phyloP scores from a whole-genome alignment of 2,888 invertebrate genomes.

The Incurvaria masculella region DNA sequence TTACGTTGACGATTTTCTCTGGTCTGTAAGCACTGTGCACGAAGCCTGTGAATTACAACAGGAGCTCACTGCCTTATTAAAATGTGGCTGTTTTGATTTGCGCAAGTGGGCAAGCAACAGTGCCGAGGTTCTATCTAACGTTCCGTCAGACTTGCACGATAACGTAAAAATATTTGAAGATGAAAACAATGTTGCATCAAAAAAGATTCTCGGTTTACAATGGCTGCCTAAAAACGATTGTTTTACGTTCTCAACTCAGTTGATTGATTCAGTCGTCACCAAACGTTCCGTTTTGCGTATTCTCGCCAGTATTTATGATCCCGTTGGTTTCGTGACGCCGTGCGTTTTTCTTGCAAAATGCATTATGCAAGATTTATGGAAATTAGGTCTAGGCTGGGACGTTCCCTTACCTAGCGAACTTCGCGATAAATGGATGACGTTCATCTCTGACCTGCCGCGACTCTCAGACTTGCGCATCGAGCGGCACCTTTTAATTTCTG shows the following conservation, averaged over 20 bases:
- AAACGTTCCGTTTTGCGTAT: constrained; percentile 7
- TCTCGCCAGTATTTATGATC: constrained; percentile 11
- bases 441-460: not conserved
- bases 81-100: constrained; percentile 17
- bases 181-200: constrained; percentile 6
- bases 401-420: constrained; percentile 5
- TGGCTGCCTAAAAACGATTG: constrained; percentile 12
- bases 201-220: constrained; percentile 13
- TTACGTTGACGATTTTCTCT: constrained; percentile 10
- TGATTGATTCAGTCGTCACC: not conserved
- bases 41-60: constrained; percentile 8
- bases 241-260: constrained; percentile 4
- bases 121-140: not conserved
- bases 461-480: not conserved
- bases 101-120: constrained; percentile 14
- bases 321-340: constrained; percentile 11
- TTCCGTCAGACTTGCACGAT: constrained; percentile 7
- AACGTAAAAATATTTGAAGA: constrained; percentile 7
- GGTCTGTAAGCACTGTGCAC: constrained; percentile 3
- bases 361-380: constrained; percentile 11
- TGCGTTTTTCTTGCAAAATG: constrained; percentile 9
- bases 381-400: constrained; percentile 7
- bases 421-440: constrained; percentile 3
- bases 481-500: not conserved
- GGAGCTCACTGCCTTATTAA: constrained; percentile 13